Conservation (phyloP, 2,797 vertebrate genomes). For the Rhabdomys pumilio region DNA sequence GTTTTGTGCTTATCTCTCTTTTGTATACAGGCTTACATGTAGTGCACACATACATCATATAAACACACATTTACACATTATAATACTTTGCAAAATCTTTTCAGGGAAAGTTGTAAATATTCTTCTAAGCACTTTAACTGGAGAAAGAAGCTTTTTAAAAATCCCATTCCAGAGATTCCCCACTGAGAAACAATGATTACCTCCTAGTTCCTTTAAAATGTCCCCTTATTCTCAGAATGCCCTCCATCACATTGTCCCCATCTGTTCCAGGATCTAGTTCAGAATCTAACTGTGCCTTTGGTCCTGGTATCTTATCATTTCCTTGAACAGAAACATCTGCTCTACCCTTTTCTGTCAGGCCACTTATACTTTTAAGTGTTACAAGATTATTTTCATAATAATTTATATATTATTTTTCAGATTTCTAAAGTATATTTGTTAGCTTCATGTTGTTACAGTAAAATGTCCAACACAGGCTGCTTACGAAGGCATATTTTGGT, state of each 20-base stretch:
- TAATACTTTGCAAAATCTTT: not conserved
- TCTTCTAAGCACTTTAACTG: not conserved
- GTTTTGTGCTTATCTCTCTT: not conserved
- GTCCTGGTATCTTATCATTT: not conserved
- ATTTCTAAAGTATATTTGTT: not conserved
- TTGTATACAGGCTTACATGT: not conserved
- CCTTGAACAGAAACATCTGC: not conserved
- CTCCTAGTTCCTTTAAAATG: not conserved
- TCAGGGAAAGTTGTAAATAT: not conserved
- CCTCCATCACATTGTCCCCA: not conserved
- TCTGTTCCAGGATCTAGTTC: not conserved
- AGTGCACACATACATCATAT: no score
- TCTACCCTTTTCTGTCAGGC: not conserved
- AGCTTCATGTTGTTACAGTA: not conserved
- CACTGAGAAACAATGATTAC: not conserved
- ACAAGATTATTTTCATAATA: not conserved
- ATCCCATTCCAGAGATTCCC: constrained; percentile 1
- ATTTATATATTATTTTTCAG: not conserved
- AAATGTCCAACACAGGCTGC: not conserved
- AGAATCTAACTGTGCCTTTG: not conserved
- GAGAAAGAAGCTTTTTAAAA: not conserved
- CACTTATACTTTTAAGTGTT: constrained; percentile 11
- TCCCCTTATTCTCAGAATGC: not conserved
- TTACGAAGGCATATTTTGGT: not conserved
- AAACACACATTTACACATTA: not conserved